Evolutionary conservation across 1,140 invertebrate genomes (phyloP).

Genomic region (Penaeus japonicus): DNA sequence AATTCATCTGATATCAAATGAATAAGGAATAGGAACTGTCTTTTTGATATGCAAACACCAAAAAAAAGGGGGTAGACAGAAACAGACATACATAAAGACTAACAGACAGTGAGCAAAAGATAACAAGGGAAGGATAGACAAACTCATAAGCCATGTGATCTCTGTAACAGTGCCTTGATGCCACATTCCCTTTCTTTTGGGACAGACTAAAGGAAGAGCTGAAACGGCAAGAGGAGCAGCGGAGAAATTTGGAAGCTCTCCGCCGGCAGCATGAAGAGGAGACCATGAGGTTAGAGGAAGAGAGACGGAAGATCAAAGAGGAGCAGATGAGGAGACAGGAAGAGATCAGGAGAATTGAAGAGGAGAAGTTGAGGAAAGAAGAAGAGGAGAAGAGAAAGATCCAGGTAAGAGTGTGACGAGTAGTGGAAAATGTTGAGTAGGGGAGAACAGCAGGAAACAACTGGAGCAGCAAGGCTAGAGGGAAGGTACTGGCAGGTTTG

Average conservation of each 20-base stretch:
- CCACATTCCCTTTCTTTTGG: not conserved
- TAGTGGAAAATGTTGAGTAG: too few species aligned
- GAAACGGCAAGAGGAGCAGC: slow-evolving; percentile 57
- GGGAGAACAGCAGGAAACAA: too few species aligned
- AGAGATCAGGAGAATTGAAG: slow-evolving; percentile 60
- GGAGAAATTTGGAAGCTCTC: slow-evolving; percentile 48
- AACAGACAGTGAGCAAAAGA: not conserved
- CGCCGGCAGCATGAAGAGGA: slow-evolving; percentile 51
- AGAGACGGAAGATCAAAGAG: slow-evolving; percentile 47
- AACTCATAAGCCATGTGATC: not conserved
- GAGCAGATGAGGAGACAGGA: slow-evolving; percentile 51
- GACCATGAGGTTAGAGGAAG: slow-evolving; percentile 56
- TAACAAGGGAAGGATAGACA: slow-evolving; percentile 11
- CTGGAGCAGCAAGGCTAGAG: too few species aligned
- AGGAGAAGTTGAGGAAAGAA: slow-evolving; percentile 56
- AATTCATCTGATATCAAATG: too few species aligned
- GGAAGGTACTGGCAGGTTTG: too few species aligned
- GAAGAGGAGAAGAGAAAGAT: slow-evolving; percentile 52
- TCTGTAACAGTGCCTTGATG: not conserved
- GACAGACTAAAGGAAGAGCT: slow-evolving; percentile 35
- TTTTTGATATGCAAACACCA: too few species aligned
- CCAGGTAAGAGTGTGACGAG: slow-evolving; percentile 6
- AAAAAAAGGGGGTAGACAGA: too few species aligned
- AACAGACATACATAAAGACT: slow-evolving; percentile 30
- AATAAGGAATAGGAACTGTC: too few species aligned